Conservation (phyloP, 2,797 vertebrate species). For the Loris lydekkerianus region DNA sequence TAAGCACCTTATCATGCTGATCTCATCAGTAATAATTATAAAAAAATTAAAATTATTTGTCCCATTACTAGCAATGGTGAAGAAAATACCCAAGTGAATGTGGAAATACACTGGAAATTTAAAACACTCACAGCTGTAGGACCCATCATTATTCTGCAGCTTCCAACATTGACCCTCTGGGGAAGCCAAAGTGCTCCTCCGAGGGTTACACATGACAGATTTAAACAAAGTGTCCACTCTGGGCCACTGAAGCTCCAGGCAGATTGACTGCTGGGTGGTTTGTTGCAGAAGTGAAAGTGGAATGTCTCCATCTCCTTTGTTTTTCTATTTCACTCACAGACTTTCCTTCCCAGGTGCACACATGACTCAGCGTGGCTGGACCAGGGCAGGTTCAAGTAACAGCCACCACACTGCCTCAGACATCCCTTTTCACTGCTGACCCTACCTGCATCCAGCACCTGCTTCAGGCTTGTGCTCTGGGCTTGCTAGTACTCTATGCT, state of each 20-base stretch:
- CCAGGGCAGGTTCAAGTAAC: neutral
- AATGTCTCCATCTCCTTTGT: neutral
- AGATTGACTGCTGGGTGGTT: neutral
- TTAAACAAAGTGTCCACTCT: neutral
- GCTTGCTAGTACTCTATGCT: neutral
- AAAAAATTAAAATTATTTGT: neutral
- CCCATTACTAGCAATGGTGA: neutral
- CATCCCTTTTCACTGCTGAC: neutral
- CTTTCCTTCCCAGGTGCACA: neutral
- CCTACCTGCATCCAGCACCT: neutral
- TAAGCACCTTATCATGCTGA: neutral
- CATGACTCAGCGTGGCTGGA: neutral
- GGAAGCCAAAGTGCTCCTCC: neutral
- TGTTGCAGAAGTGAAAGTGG: neutral
- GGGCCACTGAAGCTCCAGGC: neutral
- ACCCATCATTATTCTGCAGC: neutral
- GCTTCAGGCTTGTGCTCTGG: neutral
- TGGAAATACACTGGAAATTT: neutral
- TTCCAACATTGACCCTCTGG: neutral
- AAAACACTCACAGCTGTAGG: neutral
- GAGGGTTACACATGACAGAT: neutral
- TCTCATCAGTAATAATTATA: neutral
- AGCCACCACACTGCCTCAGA: neutral
- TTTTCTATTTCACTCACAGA: constrained; percentile 3
- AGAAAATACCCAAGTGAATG: neutral